Evolutionary conservation across 2,888 invertebrate genomes (phyloP), one percentile per base, ranked within the genome.

Genomic region (Drosophila macrospina): DNA sequence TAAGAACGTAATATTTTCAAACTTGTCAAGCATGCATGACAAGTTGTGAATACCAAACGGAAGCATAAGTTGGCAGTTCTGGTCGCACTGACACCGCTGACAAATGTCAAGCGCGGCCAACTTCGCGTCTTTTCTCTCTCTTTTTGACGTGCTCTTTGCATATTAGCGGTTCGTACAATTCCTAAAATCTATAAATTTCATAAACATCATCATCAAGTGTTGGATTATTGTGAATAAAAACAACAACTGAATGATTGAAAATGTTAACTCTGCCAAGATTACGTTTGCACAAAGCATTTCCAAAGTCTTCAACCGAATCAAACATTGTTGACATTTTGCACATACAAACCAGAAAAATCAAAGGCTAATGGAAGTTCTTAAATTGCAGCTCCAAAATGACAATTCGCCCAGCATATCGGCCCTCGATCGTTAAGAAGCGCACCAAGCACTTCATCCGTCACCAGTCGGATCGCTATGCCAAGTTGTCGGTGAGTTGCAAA

Each of bases 371-470:
- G 60, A 16, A 28, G 11, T 44, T 74, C 34, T 28, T 1, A 8
- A 41, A 52, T 90, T 91, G 87, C 92, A 89, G 92, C 91, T 90
- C 92, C 81, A 96, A 94, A 93, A 97, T 97, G 96, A 96, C 97
- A 91, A 97, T 97, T 92, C 94, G 97, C 93, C 98, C 98, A 87
- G 96, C 97, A 74, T 96, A 96, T 91, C 95, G 97, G 92, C 97
- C 97, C 32, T 95, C 94, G 91, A 97, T 98, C 92, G 95, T 98
- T 82, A 99, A 99, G 94, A 99, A 99, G 94, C 95, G 99, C 93
- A 97, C 97, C 89, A 99, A 99, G 94, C 97, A 97, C 93, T 99
- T 99, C 93, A 98, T 97, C 91, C 96, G 99, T 81, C 99, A 99
- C 93, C 99, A 99, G 93, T 98, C 98, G 91, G 99, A 99, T 93